phyloP scores from a whole-genome alignment of 2,797 vertebrate genomes.

The Triplophysa yarkandensis region DNA sequence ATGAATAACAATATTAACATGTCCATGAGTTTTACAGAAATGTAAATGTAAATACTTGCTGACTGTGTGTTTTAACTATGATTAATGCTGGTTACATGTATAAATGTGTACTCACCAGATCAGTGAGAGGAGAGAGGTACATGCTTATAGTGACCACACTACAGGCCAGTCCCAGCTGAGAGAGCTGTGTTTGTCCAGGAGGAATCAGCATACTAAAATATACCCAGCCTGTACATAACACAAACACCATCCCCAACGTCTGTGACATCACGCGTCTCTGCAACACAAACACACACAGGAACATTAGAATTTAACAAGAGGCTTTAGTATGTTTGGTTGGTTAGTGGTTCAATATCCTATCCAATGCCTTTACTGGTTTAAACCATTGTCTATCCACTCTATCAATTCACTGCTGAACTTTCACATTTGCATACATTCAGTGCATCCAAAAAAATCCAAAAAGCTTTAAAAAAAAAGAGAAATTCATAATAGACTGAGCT shows the following conservation, averaged over 20 bases:
- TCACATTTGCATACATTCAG: too few relatives aligned
- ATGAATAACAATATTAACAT: background rate
- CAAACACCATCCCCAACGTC: slow-evolving; percentile 64
- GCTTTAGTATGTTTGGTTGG: background rate
- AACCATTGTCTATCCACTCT: background rate
- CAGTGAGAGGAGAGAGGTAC: slow-evolving; percentile 89
- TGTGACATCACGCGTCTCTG: slow-evolving; percentile 74
- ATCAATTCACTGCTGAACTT: background rate
- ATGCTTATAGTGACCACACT: slow-evolving; percentile 89
- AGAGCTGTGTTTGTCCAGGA: slow-evolving; percentile 61
- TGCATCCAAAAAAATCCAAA: too few relatives aligned
- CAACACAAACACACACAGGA: slow-evolving; percentile 43
- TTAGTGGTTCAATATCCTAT: background rate
- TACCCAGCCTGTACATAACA: slow-evolving; percentile 73
- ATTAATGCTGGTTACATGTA: background rate
- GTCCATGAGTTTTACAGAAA: background rate
- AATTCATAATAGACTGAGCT: too few relatives aligned
- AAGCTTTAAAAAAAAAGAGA: too few relatives aligned
- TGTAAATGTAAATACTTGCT: background rate
- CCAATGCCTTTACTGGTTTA: background rate
- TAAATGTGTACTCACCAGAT: slow-evolving; percentile 75
- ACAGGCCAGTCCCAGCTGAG: slow-evolving; percentile 86
- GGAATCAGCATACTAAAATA: slow-evolving; percentile 81
- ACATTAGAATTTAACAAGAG: background rate
- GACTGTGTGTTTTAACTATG: slow-evolving; percentile 46